Evolutionary conservation across 2,888 invertebrate genomes (phyloP), one percentile per base, ranked within the genome.

Genomic region (Graphium colonna): DNA sequence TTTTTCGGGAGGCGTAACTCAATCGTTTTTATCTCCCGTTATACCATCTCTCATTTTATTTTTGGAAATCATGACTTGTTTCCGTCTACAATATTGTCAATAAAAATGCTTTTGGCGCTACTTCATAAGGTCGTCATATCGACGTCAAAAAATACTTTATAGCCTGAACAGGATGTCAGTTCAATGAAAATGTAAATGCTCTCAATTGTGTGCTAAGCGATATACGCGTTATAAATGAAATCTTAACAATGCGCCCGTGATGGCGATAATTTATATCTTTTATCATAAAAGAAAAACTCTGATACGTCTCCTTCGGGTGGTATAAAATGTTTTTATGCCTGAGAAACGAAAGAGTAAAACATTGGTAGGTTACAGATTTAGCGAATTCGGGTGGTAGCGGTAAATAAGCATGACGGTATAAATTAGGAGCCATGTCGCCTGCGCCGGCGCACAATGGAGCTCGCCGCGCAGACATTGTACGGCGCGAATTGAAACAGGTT

Each of bases 401-500:
- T 80, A 79, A 84, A 81, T 77, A 75, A 77, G 79, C 88, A 82
- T 88, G 88, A 87, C 83, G 82, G 71, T 82, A 88, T 89, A 89
- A 88, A 88, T 89, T 84, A 84, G 73, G 64, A 68, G 68, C 61
- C 70, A 74, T 68, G 77, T 77, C 77, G 71, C 64, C 68, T 61
- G 74, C 74, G 72, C 73, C 60, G 68, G 69, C 73, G 71, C 72
- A 82, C 79, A 84, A 80, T 75, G 69, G 73, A 63, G 69, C 43
- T 73, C 62, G 68, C 64, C 73, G 69, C 64, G 66, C 68, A 60
- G 61, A 75, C 76, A 77, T 82, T 82, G 79, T 82, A 75, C 70
- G 73, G 78, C 73, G 82, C 82, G 82, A 80, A 86, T 80, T 75
- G 79, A 90, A 90, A 91, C 91, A 90, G 88, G 90, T 86, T 88